Evolutionary conservation across 2,797 vertebrate genomes (phyloP).

Genomic region (Sus cebifrons): DNA sequence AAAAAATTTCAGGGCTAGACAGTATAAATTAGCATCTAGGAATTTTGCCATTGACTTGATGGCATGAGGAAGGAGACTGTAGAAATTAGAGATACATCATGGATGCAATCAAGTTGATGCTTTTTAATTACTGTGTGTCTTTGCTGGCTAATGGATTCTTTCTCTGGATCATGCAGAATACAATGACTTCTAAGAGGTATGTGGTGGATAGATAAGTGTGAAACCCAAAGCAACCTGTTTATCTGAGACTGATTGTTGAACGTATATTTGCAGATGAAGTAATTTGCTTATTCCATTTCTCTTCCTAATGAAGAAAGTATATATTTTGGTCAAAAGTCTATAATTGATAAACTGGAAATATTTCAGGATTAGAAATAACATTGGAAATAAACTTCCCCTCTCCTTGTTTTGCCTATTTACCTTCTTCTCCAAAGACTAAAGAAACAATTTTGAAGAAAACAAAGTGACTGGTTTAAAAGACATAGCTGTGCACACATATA

Average conservation of each 20-base stretch:
- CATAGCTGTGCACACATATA: not conserved
- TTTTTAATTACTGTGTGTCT: constrained; percentile 41
- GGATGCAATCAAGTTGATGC: not conserved
- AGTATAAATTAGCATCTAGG: constrained; percentile 53
- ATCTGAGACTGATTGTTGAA: not conserved
- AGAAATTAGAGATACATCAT: not conserved
- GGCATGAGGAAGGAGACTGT: not conserved
- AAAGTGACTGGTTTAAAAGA: not conserved
- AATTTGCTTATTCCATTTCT: not conserved
- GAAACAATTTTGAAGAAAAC: not conserved
- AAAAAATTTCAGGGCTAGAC: constrained; percentile 42
- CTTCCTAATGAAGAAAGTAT: not conserved
- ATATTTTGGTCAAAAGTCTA: not conserved
- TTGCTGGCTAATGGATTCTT: not conserved
- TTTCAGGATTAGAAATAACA: constrained; percentile 19
- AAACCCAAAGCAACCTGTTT: not conserved
- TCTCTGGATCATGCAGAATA: not conserved
- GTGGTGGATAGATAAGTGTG: not conserved
- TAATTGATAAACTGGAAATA: not conserved
- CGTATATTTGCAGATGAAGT: not conserved
- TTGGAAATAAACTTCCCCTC: not conserved
- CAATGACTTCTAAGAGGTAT: not conserved
- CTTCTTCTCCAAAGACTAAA: not conserved
- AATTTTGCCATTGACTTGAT: constrained; percentile 64
- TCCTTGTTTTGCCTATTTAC: constrained; percentile 1